A percentile compares a stretch with the other conserved stretches of the same genome.
Conservation (phyloP, 1,140 invertebrate species). For the Stegodyphus mimosarum region DNA sequence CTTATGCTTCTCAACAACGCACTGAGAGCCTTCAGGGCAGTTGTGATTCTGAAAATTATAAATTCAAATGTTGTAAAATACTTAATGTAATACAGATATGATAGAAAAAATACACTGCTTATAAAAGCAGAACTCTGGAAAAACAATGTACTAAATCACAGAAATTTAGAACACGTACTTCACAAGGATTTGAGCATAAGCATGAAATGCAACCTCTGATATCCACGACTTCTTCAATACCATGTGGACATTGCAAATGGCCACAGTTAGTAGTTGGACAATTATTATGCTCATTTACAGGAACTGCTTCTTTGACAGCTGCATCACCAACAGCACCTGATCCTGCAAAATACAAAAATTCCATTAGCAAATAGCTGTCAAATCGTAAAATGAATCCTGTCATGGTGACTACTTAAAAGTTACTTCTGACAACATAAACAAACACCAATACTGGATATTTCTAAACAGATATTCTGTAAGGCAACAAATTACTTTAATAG, state of each 20-base stretch:
- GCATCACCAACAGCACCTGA: conserved; percentile 41
- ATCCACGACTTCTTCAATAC: conserved; percentile 76
- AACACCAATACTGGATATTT: too few relatives aligned
- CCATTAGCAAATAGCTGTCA: not conserved
- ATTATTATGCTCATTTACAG: conserved; percentile 7
- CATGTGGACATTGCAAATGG: conserved; percentile 77
- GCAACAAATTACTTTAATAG: too few relatives aligned
- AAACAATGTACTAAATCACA: too few relatives aligned
- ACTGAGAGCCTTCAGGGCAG: conserved; percentile 77
- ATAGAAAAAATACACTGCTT: too few relatives aligned
- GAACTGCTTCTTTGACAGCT: conserved; percentile 18
- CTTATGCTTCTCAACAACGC: conserved; percentile 74
- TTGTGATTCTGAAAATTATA: conserved; percentile 64
- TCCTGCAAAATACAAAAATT: conserved; percentile 9
- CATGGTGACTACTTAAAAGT: too few relatives aligned
- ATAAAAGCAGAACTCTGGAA: too few relatives aligned
- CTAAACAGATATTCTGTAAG: too few relatives aligned
- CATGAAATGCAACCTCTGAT: conserved; percentile 78
- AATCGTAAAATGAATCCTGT: too few relatives aligned
- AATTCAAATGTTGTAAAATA: not conserved
- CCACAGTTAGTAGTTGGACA: conserved; percentile 63
- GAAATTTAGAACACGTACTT: conserved; percentile 42
- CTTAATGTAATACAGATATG: too few relatives aligned
- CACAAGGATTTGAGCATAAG: conserved; percentile 81
- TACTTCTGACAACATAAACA: too few relatives aligned